Conservation (phyloP, 1,140 invertebrate genomes). For the Himalopsyche phryganea region DNA sequence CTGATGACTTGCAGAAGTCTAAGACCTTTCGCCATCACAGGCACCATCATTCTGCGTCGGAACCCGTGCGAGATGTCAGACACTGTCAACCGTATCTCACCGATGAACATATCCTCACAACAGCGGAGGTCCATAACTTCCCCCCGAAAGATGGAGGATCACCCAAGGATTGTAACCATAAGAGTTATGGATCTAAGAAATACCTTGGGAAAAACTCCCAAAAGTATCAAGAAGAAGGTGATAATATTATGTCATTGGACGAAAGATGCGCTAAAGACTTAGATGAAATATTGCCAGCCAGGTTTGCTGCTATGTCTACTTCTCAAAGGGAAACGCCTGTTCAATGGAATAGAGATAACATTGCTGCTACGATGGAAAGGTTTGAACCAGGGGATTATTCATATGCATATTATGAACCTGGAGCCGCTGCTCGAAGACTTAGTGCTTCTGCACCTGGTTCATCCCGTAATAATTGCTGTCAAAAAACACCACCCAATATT, state of each 20-base stretch:
- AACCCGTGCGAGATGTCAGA: slow-evolving; percentile 39
- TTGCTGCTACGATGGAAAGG: slow-evolving; percentile 59
- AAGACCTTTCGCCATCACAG: slow-evolving; percentile 34
- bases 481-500: slow-evolving; percentile 40
- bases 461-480: slow-evolving; percentile 43
- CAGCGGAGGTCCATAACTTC: slow-evolving; percentile 52
- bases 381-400: slow-evolving; percentile 67
- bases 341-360: slow-evolving; percentile 56
- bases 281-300: slow-evolving; percentile 51
- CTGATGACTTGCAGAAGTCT: slow-evolving; percentile 30
- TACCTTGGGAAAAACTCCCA: slow-evolving; percentile 39
- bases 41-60: slow-evolving; percentile 46
- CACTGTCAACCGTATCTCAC: slow-evolving; percentile 32
- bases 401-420: slow-evolving; percentile 74
- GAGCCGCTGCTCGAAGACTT: slow-evolving; percentile 53
- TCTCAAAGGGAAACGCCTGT: slow-evolving; percentile 43
- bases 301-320: slow-evolving; percentile 49
- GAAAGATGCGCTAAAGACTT: slow-evolving; percentile 50
- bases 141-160: slow-evolving; percentile 51
- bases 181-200: slow-evolving; percentile 28
- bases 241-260: slow-evolving; percentile 49
- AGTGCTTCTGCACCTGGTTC: slow-evolving; percentile 60
- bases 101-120: slow-evolving; percentile 48
- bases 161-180: slow-evolving; percentile 37
- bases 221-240: slow-evolving; percentile 42